Percentiles rank a stretch among this genome's conserved stretches.
These are phyloP conservation scores for Polylopha cassiicola DNA, from an alignment of 2,888 invertebrate genomes.

Conservation along the genomic window DNA sequence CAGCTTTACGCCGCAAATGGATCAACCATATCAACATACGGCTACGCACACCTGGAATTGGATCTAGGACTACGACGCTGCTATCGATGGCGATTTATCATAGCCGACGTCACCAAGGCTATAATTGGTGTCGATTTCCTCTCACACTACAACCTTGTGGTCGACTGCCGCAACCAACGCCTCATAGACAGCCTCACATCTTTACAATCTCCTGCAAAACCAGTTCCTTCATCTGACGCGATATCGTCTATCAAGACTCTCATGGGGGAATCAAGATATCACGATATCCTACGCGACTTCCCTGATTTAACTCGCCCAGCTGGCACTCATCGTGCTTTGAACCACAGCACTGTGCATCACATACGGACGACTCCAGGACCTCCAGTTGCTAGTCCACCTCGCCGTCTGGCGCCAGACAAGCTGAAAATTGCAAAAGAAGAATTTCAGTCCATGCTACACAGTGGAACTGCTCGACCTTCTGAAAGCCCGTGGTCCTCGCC, in stretches of 20 bases:
- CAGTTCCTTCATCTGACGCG: background rate
- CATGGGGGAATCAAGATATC: background rate
- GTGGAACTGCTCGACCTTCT: slow-evolving; percentile 24
- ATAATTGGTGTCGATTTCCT: slow-evolving; percentile 41
- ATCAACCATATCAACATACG: slow-evolving; percentile 33
- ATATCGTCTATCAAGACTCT: slow-evolving; percentile 10
- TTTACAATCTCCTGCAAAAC: background rate
- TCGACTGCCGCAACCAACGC: slow-evolving; percentile 28
- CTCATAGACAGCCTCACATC: slow-evolving; percentile 23
- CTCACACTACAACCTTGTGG: slow-evolving; percentile 29
- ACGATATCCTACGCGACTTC: slow-evolving; percentile 4
- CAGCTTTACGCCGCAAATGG: slow-evolving; percentile 34
- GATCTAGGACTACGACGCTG: slow-evolving; percentile 34
- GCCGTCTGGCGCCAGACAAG: slow-evolving; percentile 25
- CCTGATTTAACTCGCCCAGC: slow-evolving; percentile 12
- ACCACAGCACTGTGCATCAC: slow-evolving; percentile 25
- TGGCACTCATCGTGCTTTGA: slow-evolving; percentile 17
- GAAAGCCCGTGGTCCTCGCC: slow-evolving; percentile 32
- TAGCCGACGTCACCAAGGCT: slow-evolving; percentile 35
- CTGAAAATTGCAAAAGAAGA: slow-evolving; percentile 23
- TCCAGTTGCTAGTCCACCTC: slow-evolving; percentile 15
- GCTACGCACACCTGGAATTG: slow-evolving; percentile 23
- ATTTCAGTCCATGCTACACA: slow-evolving; percentile 25
- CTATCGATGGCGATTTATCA: slow-evolving; percentile 34
- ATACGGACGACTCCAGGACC: slow-evolving; percentile 22